A percentile compares a stretch with the other conserved stretches of the same genome.
Evolutionary conservation across 1,140 invertebrate genomes (phyloP).

Genomic region (Lepidurus arcticus): DNA sequence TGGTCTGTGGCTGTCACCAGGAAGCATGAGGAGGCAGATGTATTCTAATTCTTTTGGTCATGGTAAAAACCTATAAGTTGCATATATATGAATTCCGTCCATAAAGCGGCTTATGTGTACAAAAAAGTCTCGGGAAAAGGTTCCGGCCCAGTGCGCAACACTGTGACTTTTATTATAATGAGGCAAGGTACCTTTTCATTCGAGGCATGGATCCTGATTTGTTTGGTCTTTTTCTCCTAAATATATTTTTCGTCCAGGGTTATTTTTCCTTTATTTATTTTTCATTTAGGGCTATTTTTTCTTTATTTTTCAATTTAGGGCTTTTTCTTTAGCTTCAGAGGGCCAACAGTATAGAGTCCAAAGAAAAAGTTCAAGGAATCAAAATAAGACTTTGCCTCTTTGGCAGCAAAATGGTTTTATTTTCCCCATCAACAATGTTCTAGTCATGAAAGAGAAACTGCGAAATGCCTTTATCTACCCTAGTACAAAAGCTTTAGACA

Average conservation of each 20-base stretch:
- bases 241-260: background rate
- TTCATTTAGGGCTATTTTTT: background rate
- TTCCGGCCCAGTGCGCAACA: conserved; percentile 16
- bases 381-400: too few species aligned
- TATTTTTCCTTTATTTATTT: background rate
- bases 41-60: background rate
- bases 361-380: too few species aligned
- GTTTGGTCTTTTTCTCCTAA: background rate
- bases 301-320: background rate
- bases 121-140: background rate
- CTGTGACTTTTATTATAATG: conserved; percentile 8
- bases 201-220: conserved; percentile 12
- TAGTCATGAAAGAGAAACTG: background rate
- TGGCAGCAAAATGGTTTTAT: background rate
- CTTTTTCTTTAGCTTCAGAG: background rate
- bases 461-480: background rate
- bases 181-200: background rate
- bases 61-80: conserved; percentile 15
- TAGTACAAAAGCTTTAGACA: background rate
- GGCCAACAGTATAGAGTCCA: background rate
- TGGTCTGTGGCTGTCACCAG: background rate
- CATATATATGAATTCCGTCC: background rate
- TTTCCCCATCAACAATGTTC: background rate
- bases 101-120: background rate
- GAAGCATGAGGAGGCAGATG: conserved; percentile 14